Base-by-base conservation (phyloP, 2,113 vertebrate genomes). In the Elanus axillaris region DNA sequence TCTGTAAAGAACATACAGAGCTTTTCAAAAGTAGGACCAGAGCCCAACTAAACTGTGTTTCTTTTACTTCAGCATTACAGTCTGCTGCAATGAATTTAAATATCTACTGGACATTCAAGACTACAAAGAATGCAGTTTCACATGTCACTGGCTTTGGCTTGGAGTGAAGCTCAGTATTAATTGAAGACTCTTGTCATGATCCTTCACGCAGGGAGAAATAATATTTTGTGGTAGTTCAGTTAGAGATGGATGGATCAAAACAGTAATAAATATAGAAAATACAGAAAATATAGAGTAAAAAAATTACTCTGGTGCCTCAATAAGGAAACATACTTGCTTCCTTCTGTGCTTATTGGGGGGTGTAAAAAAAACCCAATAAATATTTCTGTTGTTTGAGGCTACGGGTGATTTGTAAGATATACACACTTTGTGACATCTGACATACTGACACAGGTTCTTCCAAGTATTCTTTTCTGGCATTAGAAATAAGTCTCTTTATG, bases 31-130 rank as follows among this genome's bases (percentile, higher is more conserved):
- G 23, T 64, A 60, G 53, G 32, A 67, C 34, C 19, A 90, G 16
- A 79, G 16, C 31, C 29, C 53, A 94, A 3, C n/a, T 59, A 84
- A 66, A 86, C 3, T 31, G 13, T 71, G 10, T 77, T 95, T 74
- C 47, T 87, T 87, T 77, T 71, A 29, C 55, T 92, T 80, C 64
- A 81, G 22, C 31, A 59, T 55, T 74, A 50, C 55, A 95, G 16
- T 13, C 53, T 85, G 40, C 10, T 95, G 27, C 16, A 19, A 16
- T 88, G 74, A 95, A 86, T 93, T 95, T 83, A 94, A 96, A 93
- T 73, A 16, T 76, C 13, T 47, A 25, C 38, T 47, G 48, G n/a
- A 76, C 29, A 62, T 55, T 60, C 40, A 76, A 79, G 16, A 82
- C 21, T 68, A 53, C 25, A 83, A 94, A 79, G 48, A 84, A 68